These are phyloP conservation scores for Cirrhinus mrigala DNA, from an alignment of 2,797 vertebrate genomes.

Conservation along the genomic window DNA sequence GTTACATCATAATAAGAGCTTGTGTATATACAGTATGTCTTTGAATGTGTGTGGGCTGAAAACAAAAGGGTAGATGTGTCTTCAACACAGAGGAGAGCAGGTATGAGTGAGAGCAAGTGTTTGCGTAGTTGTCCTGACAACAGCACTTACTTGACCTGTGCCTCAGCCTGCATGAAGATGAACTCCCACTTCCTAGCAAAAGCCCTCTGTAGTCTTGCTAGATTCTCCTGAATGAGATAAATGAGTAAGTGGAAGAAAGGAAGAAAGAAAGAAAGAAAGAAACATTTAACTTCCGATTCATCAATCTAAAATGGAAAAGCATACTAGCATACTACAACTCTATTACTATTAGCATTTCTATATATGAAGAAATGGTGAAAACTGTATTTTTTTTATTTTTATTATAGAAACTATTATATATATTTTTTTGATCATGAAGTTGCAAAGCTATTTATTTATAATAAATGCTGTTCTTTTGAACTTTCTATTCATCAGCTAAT, in stretches of 20 bases:
- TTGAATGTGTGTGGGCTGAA: slow-evolving; percentile 39
- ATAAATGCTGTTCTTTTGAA: background rate
- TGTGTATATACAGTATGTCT: slow-evolving; percentile 27
- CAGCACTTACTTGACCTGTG: slow-evolving; percentile 97
- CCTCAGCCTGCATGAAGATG: slow-evolving; percentile 99
- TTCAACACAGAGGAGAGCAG: slow-evolving; percentile 37
- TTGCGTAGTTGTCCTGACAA: slow-evolving; percentile 67
- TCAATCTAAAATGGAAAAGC: background rate
- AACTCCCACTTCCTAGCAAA: slow-evolving; percentile 99
- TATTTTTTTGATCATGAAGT: background rate
- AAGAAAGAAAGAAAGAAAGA: background rate
- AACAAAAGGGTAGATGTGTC: slow-evolving; percentile 12
- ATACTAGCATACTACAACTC: background rate
- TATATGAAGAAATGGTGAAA: background rate
- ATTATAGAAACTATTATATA: too few relatives aligned
- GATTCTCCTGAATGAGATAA: slow-evolving; percentile 86
- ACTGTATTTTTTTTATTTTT: too few relatives aligned
- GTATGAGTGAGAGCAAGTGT: slow-evolving; percentile 50
- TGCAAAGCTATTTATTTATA: background rate
- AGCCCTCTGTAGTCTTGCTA: slow-evolving; percentile 96
- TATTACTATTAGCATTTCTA: background rate
- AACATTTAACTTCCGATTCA: background rate
- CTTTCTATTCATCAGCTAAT: background rate
- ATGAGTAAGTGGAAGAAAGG: background rate
- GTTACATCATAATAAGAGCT: slow-evolving; percentile 23